These are phyloP conservation scores for Cheumatopsyche charites DNA, from an alignment of 1,140 invertebrate genomes.

Conservation along the genomic window DNA sequence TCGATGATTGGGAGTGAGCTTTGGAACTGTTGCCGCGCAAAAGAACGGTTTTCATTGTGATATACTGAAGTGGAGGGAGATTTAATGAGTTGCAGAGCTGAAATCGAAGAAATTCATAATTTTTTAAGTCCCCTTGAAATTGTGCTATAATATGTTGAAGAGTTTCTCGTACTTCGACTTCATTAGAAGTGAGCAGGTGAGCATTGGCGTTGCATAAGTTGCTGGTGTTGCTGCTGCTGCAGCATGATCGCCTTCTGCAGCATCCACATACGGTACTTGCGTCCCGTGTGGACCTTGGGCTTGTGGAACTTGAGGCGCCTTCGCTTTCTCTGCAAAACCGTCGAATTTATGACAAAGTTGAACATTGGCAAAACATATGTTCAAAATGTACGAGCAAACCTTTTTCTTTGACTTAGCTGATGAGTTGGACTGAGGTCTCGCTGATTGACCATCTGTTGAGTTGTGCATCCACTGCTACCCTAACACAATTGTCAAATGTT, in stretches of 20 bases:
- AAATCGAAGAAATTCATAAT: constrained; percentile 32
- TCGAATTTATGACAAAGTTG: no score
- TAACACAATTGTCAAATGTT: constrained; percentile 69
- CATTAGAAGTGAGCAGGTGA: constrained; percentile 56
- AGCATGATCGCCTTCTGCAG: constrained; percentile 62
- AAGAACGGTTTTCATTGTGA: constrained; percentile 59
- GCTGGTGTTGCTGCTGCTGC: constrained; percentile 46
- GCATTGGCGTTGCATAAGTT: constrained; percentile 53
- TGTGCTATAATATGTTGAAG: no score
- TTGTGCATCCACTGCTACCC: constrained; percentile 77
- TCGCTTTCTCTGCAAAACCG: constrained; percentile 71
- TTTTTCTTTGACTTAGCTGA: constrained; percentile 71
- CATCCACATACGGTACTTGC: constrained; percentile 69
- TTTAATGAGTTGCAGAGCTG: constrained; percentile 57
- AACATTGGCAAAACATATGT: no score
- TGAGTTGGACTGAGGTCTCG: constrained; percentile 66
- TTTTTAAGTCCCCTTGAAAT: no score
- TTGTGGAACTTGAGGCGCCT: constrained; percentile 78
- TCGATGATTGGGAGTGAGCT: constrained; percentile 31
- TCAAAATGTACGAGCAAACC: no score
- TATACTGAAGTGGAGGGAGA: constrained; percentile 58
- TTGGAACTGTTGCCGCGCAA: constrained; percentile 50
- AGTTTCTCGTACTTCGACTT: constrained; percentile 55
- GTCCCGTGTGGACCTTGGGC: constrained; percentile 78
- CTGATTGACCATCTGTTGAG: constrained; percentile 58